Evolutionary conservation across 2,797 vertebrate species (phyloP).

Genomic region (Alfaro cultratus): DNA sequence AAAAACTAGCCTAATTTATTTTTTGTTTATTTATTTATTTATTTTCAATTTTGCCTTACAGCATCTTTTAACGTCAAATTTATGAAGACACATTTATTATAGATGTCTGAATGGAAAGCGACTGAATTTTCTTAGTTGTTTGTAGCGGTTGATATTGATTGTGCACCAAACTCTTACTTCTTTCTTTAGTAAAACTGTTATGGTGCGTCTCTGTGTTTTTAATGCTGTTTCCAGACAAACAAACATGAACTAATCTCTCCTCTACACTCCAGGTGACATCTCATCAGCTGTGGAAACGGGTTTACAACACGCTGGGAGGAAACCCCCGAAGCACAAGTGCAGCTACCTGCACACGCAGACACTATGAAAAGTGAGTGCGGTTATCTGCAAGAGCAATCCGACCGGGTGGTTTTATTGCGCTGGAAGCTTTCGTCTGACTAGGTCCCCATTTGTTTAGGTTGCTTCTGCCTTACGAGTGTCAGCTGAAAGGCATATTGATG

Average conservation of each 20-base stretch:
- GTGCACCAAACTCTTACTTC: neutral
- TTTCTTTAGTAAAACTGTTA: neutral
- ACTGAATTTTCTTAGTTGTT: neutral
- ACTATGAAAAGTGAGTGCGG: conserved; percentile 81
- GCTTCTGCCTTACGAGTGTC: conserved; percentile 79
- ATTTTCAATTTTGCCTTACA: neutral
- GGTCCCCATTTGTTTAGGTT: conserved; percentile 55
- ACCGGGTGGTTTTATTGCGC: rapidly evolving
- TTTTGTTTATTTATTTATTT: neutral
- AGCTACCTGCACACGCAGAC: conserved; percentile 84
- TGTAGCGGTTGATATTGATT: neutral
- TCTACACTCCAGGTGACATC: conserved; percentile 73
- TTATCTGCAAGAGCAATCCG: rapidly evolving
- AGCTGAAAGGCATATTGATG: conserved; percentile 63
- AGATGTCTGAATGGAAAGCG: neutral
- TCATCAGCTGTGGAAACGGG: conserved; percentile 84
- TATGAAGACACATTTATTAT: neutral
- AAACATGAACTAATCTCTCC: neutral
- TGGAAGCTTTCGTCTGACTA: neutral
- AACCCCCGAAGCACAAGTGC: conserved; percentile 85
- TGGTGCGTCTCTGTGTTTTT: too few species aligned
- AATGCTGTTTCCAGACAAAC: neutral
- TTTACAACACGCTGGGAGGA: conserved; percentile 82
- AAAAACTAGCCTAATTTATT: neutral
- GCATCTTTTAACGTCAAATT: neutral